Conservation (phyloP, 2,888 invertebrate genomes). For the Fragum whitleyi region DNA sequence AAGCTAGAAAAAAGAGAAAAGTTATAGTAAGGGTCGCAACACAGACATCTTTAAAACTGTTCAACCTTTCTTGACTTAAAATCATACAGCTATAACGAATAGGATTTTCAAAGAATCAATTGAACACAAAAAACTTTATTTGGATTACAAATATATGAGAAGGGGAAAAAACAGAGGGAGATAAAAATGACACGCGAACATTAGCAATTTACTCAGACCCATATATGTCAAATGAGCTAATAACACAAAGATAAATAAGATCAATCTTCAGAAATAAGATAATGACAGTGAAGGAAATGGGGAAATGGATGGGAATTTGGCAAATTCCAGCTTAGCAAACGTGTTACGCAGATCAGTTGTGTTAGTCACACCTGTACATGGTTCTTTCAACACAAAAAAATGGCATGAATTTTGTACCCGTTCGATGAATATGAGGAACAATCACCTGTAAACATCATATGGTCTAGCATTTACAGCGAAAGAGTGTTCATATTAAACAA, state of each 20-base stretch:
- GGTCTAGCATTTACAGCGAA: too few relatives aligned
- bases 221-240: not conserved
- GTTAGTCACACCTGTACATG: too few relatives aligned
- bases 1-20: not conserved
- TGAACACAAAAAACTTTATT: conserved; percentile 15
- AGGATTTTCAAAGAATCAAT: conserved; percentile 29
- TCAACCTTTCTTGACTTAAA: conserved; percentile 5
- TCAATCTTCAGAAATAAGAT: not conserved
- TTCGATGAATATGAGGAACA: too few relatives aligned
- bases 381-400: too few relatives aligned
- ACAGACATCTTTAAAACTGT: conserved; percentile 3
- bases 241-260: conserved; percentile 2
- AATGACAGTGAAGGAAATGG: conserved; percentile 6
- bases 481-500: too few relatives aligned
- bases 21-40: not conserved
- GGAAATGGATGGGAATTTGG: too few relatives aligned
- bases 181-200: conserved; percentile 20
- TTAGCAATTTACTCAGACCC: conserved; percentile 12
- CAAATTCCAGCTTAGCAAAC: too few relatives aligned
- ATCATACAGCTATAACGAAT: conserved; percentile 18
- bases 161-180: conserved; percentile 19
- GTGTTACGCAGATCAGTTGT: too few relatives aligned
- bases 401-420: too few relatives aligned
- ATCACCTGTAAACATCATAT: too few relatives aligned
- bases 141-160: conserved; percentile 15